Percentiles rank a stretch among this genome's conserved stretches.
Evolutionary conservation across 2,888 invertebrate genomes (phyloP).

Genomic region (Meiosimyza decipiens): DNA sequence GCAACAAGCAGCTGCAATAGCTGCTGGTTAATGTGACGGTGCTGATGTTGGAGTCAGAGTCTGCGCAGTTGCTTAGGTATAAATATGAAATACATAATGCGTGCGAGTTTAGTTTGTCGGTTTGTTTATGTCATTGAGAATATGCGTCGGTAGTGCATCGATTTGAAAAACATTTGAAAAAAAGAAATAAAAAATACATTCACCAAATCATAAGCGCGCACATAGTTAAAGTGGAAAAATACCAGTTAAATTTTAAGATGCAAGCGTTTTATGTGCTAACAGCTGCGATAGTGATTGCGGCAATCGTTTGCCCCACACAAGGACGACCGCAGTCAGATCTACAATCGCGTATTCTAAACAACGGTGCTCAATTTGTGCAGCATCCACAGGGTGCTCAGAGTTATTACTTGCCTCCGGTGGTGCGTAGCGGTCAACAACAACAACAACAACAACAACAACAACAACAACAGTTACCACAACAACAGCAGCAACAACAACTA

Average conservation of each 20-base stretch:
- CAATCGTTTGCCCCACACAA: neutral
- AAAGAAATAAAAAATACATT: too few relatives aligned
- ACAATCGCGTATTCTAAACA: neutral
- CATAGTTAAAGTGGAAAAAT: too few relatives aligned
- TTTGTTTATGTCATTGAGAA: slow-evolving; percentile 16
- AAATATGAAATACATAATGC: slow-evolving; percentile 24
- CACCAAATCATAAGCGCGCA: too few relatives aligned
- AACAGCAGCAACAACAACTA: slow-evolving; percentile 43
- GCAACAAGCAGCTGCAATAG: too few relatives aligned
- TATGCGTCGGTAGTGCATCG: neutral
- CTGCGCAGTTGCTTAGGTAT: slow-evolving; percentile 1
- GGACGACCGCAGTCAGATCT: neutral
- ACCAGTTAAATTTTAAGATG: too few relatives aligned
- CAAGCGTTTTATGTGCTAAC: neutral
- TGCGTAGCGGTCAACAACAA: neutral
- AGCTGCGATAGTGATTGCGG: neutral
- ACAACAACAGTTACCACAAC: neutral
- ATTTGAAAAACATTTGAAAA: neutral
- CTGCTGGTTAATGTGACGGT: neutral
- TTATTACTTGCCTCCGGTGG: slow-evolving; percentile 22
- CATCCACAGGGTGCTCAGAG: slow-evolving; percentile 23
- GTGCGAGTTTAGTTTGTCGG: slow-evolving; percentile 29
- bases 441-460: neutral
- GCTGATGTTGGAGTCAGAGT: neutral
- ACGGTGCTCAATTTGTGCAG: slow-evolving; percentile 27